phyloP scores from a whole-genome alignment of 2,113 vertebrate genomes.

The Chionomys nivalis region DNA sequence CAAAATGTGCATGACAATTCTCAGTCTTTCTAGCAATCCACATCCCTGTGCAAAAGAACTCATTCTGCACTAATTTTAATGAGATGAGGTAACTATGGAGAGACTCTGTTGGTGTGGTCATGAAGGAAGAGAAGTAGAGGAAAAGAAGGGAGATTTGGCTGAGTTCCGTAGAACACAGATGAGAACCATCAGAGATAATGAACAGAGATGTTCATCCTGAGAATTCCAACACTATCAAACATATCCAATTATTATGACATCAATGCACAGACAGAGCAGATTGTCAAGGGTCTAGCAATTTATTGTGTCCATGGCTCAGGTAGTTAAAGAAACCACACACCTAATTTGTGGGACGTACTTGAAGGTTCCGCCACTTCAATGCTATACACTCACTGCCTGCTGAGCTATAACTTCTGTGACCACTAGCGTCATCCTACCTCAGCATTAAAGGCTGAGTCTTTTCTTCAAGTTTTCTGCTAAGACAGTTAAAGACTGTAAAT shows the following conservation, averaged over 20 bases:
- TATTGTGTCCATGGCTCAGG: conserved; percentile 65
- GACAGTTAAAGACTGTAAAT: conserved; percentile 64
- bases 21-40: neutral
- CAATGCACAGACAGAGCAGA: conserved; percentile 2
- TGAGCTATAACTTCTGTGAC: conserved; percentile 54
- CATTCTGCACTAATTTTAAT: neutral
- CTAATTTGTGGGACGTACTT: conserved; percentile 67
- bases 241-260: conserved; percentile 53
- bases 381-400: conserved; percentile 48
- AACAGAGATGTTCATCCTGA: neutral
- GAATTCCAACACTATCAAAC: conserved; percentile 37
- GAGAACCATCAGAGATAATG: neutral
- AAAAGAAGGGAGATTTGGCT: neutral
- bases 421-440: conserved; percentile 55
- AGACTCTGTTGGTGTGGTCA: neutral
- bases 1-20: neutral
- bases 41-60: neutral
- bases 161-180: neutral
- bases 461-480: conserved; percentile 17
- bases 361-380: conserved; percentile 60
- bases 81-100: neutral
- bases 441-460: conserved; percentile 24
- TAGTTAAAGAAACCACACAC: conserved; percentile 74
- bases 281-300: conserved; percentile 45
- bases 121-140: neutral